Evolutionary conservation across 2,797 vertebrate genomes (phyloP), one percentile per base, ranked within the genome.

Genomic region (Coranthus polyacanthus): DNA sequence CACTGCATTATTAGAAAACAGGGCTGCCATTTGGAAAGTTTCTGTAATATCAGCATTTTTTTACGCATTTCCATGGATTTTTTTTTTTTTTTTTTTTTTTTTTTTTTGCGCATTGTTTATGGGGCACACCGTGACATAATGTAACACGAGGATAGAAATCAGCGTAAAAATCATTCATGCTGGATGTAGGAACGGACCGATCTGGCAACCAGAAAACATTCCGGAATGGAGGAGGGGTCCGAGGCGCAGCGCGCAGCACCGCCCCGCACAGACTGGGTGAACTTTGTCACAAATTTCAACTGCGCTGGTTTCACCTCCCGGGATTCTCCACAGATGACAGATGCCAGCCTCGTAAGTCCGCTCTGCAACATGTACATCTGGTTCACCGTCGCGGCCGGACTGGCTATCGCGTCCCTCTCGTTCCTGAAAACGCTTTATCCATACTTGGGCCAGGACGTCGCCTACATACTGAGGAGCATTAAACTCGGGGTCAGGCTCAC

Each of bases 311-410:
- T 13, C 17, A 0, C 18, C 22, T 12, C 15, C 13, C 12, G 3
- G 38, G 26, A 4, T n/a, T 2, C 13, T 12, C 24, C 0, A 54
- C n/a, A n/a, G n/a, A n/a, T 24, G 16, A 55, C 76, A n/a, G 22
- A 53, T 58, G 65, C 6, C 5, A 9, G 6, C 50, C 0, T 41
- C 43, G 0, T 10, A 13, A 1, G 22, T 5, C 18, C 41, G 21
- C 29, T n/a, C 41, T 17, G 29, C 52, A 83, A 65, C 0, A 93
- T 94, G 93, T 83, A 63, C 64, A 0, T 91, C 6, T 92, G 88
- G 69, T 38, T 91, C 5, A 87, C 87, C 0, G 16, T 76, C 0
- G 3, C 90, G 0, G 83, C 76, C 50, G 92, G 88, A 0, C 72
- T 94, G 81, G 88, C 84, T 0, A 0, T 91, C 0, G 59, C 94